These are phyloP conservation scores for Pachyseris speciosa DNA, from an alignment of 64 coral and sea anemone species.

Conservation along the genomic window DNA sequence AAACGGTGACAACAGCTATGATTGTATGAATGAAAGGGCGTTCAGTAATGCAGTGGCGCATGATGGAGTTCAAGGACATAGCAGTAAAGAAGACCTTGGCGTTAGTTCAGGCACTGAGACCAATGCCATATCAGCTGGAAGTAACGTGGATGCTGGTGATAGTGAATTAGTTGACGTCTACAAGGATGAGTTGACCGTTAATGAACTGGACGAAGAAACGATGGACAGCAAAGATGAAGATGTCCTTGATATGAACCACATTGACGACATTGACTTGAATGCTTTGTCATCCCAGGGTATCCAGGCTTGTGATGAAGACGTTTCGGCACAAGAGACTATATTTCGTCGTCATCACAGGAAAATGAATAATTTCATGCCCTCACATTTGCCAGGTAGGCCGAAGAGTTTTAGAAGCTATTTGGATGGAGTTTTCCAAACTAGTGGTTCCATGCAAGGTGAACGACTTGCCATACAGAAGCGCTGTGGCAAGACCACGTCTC, in stretches of 20 bases:
- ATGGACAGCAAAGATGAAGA: neutral
- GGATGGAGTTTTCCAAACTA: conserved; percentile 4
- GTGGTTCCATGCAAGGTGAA: conserved; percentile 1
- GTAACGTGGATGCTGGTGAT: neutral
- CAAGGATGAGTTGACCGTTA: neutral
- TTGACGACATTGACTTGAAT: neutral
- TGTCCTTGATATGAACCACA: neutral
- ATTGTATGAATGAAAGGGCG: conserved; percentile 3
- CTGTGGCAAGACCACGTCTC: neutral
- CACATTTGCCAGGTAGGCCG: conserved; percentile 33
- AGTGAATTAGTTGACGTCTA: neutral
- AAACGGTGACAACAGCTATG: neutral
- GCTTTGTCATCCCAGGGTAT: neutral
- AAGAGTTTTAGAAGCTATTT: conserved; percentile 23
- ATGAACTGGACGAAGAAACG: neutral
- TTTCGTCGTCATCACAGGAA: conserved; percentile 31
- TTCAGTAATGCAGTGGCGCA: neutral
- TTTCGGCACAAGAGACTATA: neutral
- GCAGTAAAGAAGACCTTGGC: neutral
- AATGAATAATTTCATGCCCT: neutral
- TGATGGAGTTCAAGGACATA: neutral
- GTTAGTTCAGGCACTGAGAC: neutral
- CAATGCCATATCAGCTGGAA: neutral
- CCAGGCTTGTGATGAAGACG: neutral
- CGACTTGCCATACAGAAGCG: conserved; percentile 5